A percentile compares a stretch with the other conserved stretches of the same genome.
Conservation (phyloP, 2,888 invertebrate species). For the Rhodophaea formosa region DNA sequence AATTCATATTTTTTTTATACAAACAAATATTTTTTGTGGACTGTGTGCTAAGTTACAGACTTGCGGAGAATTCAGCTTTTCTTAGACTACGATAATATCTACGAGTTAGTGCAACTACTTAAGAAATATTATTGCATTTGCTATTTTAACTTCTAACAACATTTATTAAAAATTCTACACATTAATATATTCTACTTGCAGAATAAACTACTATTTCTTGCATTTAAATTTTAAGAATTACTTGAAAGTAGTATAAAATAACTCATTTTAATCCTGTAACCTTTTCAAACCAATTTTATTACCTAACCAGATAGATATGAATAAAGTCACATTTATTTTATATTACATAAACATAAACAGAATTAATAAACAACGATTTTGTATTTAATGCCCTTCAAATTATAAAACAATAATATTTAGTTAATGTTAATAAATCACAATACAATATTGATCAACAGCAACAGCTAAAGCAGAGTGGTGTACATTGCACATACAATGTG, state of each 20-base stretch:
- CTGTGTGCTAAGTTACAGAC: not conserved
- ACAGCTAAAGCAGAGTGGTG: constrained; percentile 10
- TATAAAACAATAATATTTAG: too few species aligned
- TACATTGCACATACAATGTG: constrained; percentile 3
- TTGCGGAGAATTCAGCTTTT: constrained; percentile 39
- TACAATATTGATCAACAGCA: constrained; percentile 1
- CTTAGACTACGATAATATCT: constrained; percentile 38
- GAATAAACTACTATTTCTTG: not conserved
- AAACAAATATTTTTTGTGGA: not conserved
- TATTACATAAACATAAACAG: too few species aligned
- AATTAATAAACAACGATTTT: too few species aligned
- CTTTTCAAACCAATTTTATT: too few species aligned
- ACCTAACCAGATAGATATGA: too few species aligned
- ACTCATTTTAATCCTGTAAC: too few species aligned
- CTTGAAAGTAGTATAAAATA: not conserved
- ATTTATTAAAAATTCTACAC: constrained; percentile 51
- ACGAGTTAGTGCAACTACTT: constrained; percentile 73
- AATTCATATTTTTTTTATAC: too few species aligned
- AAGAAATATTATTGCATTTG: constrained; percentile 75
- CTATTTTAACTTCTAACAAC: constrained; percentile 66
- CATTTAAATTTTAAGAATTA: not conserved
- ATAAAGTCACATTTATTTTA: too few species aligned
- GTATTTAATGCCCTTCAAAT: too few species aligned
- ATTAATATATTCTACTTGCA: constrained; percentile 24
- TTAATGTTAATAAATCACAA: not conserved